phyloP scores from a whole-genome alignment of 1,140 invertebrate species.

The Papilio polytes region DNA sequence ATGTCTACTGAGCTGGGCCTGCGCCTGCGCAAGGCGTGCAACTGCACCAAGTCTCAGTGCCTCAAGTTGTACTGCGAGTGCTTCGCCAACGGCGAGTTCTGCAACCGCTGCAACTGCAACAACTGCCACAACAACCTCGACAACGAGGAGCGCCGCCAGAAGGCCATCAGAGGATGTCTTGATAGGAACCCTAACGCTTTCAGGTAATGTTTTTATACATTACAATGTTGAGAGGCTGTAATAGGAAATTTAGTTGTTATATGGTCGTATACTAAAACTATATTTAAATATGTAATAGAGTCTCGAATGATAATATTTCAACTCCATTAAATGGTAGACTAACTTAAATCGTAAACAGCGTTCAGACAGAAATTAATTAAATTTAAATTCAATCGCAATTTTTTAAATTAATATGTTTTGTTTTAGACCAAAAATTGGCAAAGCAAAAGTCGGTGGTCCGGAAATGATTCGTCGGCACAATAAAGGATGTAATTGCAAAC shows the following conservation, averaged over 20 bases:
- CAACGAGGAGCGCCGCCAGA: conserved; percentile 97
- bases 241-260: too few species aligned
- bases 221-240: too few species aligned
- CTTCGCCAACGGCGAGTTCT: conserved; percentile 99
- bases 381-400: too few species aligned
- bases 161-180: conserved; percentile 96
- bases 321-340: too few species aligned
- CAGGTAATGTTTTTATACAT: conserved; percentile 62
- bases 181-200: conserved; percentile 93
- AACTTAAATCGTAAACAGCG: too few species aligned
- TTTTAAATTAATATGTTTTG: too few species aligned
- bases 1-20: conserved; percentile 57
- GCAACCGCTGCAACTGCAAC: conserved; percentile 98
- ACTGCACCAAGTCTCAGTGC: conserved; percentile 99
- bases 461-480: conserved; percentile 92
- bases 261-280: too few species aligned
- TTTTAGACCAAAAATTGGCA: conserved; percentile 97
- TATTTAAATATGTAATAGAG: too few species aligned
- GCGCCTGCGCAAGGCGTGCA: conserved; percentile 95
- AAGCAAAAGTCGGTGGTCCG: conserved; percentile 87
- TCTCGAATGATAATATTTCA: too few species aligned
- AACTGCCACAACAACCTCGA: conserved; percentile 99
- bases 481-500: conserved; percentile 99
- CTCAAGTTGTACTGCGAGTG: conserved; percentile 99
- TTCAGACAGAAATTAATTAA: not conserved